These are phyloP conservation scores for Mnemiopsis leidyi DNA, from an alignment of 37 sponge, comb jelly and placozoan species.

Conservation along the genomic window DNA sequence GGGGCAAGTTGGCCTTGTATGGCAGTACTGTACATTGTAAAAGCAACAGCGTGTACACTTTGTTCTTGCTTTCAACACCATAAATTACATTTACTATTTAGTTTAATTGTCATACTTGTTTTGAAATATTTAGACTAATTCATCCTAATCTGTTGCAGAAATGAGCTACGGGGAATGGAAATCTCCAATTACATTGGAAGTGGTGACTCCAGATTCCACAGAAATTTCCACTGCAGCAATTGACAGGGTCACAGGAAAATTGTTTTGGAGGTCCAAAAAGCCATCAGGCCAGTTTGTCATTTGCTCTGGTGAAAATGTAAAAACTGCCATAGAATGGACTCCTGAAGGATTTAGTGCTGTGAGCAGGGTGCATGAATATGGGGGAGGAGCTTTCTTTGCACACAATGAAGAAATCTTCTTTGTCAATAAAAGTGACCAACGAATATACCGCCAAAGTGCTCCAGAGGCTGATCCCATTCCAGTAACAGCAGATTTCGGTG, in stretches of 20 bases:
- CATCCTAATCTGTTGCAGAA: neutral
- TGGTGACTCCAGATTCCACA: neutral
- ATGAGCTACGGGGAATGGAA: conserved; percentile 48
- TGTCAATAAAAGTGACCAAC: conserved; percentile 35
- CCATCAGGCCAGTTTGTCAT: conserved; percentile 44
- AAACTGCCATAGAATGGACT: neutral
- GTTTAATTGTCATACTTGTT: too few species aligned
- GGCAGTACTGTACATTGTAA: too few species aligned
- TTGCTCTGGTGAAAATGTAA: neutral
- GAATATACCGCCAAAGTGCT: conserved; percentile 4
- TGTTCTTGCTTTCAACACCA: too few species aligned
- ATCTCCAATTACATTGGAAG: conserved; percentile 57
- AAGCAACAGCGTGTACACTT: too few species aligned
- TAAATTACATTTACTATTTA: too few species aligned
- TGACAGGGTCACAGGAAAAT: conserved; percentile 13
- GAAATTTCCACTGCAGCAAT: neutral
- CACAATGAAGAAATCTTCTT: conserved; percentile 20
- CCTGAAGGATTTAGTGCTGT: conserved; percentile 32
- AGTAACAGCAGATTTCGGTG: conserved; percentile 26
- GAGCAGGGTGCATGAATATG: conserved; percentile 33
- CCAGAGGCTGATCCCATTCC: neutral
- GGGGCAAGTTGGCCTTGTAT: too few species aligned
- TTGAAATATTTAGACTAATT: too few species aligned
- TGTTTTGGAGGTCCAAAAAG: conserved; percentile 51
- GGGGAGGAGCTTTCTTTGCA: conserved; percentile 22